A percentile compares a stretch with the other conserved stretches of the same genome.
Evolutionary conservation across 64 coral and sea anemone genomes (phyloP).

Genomic region (Acropora yongei): DNA sequence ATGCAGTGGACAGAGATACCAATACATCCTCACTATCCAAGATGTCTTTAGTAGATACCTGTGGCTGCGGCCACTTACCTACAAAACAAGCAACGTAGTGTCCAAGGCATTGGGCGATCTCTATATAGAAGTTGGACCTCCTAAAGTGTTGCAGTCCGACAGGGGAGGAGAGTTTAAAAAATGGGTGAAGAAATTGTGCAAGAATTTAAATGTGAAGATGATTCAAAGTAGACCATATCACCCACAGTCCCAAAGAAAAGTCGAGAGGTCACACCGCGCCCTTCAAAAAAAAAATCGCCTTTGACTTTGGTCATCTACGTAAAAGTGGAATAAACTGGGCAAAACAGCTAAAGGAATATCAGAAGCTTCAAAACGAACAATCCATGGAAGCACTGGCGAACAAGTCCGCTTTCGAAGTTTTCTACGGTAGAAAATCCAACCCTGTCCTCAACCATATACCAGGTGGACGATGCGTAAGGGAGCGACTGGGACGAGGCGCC

Average conservation of each 20-base stretch:
- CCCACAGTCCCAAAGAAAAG: no score
- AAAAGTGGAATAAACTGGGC: constrained; percentile 51
- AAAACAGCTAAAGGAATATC: constrained; percentile 28
- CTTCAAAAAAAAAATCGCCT: not conserved
- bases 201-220: constrained; percentile 14
- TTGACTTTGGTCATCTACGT: constrained; percentile 24
- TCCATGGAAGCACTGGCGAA: no score
- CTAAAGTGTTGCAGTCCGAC: constrained; percentile 1
- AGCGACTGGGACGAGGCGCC: no score
- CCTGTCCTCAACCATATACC: no score
- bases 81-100: constrained; percentile 26
- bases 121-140: constrained; percentile 17
- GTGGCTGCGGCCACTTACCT: constrained; percentile 18
- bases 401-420: no score
- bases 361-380: constrained; percentile 40
- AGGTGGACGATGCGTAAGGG: no score
- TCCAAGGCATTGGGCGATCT: not conserved
- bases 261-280: no score
- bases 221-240: no score
- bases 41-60: constrained; percentile 30
- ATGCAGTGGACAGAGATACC: constrained; percentile 26
- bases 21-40: constrained; percentile 8
- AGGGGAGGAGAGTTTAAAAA: constrained; percentile 9
- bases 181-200: constrained; percentile 17
- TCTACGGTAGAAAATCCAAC: no score